Evolutionary conservation across 2,797 vertebrate species (phyloP), one percentile per base, ranked within the genome.

Genomic region (Apodemus agrarius): DNA sequence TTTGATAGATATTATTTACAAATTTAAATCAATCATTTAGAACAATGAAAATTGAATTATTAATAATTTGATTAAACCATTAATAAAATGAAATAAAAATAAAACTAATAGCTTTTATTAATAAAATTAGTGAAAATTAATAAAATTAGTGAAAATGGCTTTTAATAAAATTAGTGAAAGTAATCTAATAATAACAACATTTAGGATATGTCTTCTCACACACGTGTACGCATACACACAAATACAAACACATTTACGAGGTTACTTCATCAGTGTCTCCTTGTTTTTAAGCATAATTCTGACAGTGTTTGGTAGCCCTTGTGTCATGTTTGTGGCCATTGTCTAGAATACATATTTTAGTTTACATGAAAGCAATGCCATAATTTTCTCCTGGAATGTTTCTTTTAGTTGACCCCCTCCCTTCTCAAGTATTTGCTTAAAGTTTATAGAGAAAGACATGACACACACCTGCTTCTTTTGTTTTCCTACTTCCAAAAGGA

Each of bases 401-500:
- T 69, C 61, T 91, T 89, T 67, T 52, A 79, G 7, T 17, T 63
- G 29, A 43, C 84, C 40, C 0, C 63, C 12, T 4, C 7, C 3
- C 6, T 37, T 22, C 72, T 84, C 61, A 78, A 79, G 67, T 79
- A 22, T 79, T 43, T 90, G 29, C n/a, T 84, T 89, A 7, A 57
- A 31, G 40, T 69, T 89, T 78, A 16, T 85, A 14, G 43, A 65
- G 7, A 43, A 90, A 90, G 57, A 75, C 46, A 75, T 17, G 12
- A 46, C 37, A 52, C n/a, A 86, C 61, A 10, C 29, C 89, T 85
- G 7, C 7, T 85, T 72, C 17, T 84, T 67, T 85, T 59, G 24
- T 85, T 85, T 95, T 43, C 69, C 21, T 61, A 26, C 49, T 79
- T 93, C 63, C 11, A 49, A 69, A 95, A 63, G 67, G 72, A 79